Base-by-base conservation (phyloP, 2,888 invertebrate genomes). In the Isotomurus palustris region DNA sequence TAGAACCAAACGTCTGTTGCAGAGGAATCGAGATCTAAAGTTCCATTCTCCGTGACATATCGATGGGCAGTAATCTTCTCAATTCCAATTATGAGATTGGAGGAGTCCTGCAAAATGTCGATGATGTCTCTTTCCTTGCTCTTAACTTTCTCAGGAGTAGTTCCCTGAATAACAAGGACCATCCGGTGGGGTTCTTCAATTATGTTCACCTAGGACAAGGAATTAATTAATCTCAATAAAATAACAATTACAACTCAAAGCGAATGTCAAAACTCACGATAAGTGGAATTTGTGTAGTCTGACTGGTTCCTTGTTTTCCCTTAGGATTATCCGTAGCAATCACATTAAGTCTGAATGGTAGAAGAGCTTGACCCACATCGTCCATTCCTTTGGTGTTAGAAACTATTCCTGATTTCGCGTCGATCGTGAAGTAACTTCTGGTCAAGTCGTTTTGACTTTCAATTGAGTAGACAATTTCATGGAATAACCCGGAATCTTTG, bases 1-100 rank as follows among this genome's bases (percentile, higher is more conserved):
- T 91, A 91, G 74, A 93, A 83, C 89, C 91, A 91, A 5, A 91
- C 83, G 71, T 92, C 91, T 0, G 91, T 89, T 6, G 87, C 88
- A 5, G 81, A 80, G 0, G 82, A 78, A 73, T 88, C 86, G 4
- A 64, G 47, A 68, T 86, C 85, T 21, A 90, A 75, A 0, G 88
- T 87, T 3, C 87, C 86, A 73, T 90, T 91, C 49, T 82, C 83
- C 12, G 84, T 84, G 10, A 87, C 17, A n/a, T n/a, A 47, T 47
- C 47, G 25, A 53, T 87, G 81, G 1, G 85, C 82, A n/a, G 87
- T 84, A n/a, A 93, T 79, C 67, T 85, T 85, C 73, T 93, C 92
- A 43, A 93, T 81, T 0, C 91, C 87, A 2, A 88, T 84, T 12
- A 91, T 80, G 4, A 90, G 76, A 0, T 85, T 86, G 6, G 85